phyloP scores from a whole-genome alignment of 2,113 vertebrate genomes.

The Cardinalis cardinalis region DNA sequence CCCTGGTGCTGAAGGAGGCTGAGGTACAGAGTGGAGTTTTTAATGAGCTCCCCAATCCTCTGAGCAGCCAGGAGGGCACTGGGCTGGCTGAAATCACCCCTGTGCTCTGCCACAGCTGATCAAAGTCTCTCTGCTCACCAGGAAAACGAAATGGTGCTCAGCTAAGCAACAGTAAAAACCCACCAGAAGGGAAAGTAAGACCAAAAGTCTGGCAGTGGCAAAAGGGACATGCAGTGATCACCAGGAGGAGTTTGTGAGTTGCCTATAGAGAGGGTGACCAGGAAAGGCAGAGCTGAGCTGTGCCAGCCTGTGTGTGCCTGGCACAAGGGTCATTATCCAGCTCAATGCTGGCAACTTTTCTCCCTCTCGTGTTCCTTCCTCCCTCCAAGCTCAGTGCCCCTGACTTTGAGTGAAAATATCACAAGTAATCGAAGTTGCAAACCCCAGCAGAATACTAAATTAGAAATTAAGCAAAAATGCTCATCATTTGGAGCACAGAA shows the following conservation, averaged over 20 bases:
- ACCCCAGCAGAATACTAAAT: conserved; percentile 47
- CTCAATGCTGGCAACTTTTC: not conserved
- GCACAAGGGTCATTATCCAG: not conserved
- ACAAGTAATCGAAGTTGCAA: conserved; percentile 41
- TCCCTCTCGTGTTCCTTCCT: not conserved
- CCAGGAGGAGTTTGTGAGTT: not conserved
- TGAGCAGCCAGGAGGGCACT: not conserved
- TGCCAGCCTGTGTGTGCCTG: not conserved
- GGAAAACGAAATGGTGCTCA: not conserved
- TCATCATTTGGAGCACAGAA: conserved; percentile 9
- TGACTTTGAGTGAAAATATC: conserved; percentile 37
- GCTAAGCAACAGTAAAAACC: not conserved
- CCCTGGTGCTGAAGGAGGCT: not conserved
- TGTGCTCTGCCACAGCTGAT: accelerated
- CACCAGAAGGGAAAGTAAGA: not conserved
- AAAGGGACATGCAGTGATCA: not conserved
- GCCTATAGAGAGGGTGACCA: not conserved
- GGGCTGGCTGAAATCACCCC: not conserved
- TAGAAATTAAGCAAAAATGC: conserved; percentile 56
- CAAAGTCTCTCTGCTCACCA: not conserved
- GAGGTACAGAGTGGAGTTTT: too few species aligned
- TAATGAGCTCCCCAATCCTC: not conserved
- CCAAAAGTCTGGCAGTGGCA: not conserved
- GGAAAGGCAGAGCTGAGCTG: not conserved
- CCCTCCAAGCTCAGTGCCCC: not conserved